phyloP scores from a whole-genome alignment of 2,797 vertebrate genomes.

The Gephyroberyx darwinii region DNA sequence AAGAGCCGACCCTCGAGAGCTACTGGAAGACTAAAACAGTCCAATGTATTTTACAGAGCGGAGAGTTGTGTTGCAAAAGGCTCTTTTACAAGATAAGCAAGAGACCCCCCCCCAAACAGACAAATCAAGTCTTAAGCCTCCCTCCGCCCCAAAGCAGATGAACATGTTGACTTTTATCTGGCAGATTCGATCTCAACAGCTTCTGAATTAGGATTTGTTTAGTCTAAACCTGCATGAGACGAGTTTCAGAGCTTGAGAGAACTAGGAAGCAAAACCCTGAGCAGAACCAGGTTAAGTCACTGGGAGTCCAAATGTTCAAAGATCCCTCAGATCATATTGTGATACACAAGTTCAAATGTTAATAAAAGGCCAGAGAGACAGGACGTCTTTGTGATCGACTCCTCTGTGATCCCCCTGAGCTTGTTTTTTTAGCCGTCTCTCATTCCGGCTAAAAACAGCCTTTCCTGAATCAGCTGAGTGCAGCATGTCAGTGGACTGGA shows the following conservation, averaged over 20 bases:
- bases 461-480: no score
- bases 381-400: no score
- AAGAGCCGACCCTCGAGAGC: no score
- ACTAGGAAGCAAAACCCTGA: neutral
- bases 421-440: no score
- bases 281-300: neutral
- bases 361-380: no score
- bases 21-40: no score
- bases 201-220: conserved; percentile 49
- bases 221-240: conserved; percentile 50
- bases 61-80: no score
- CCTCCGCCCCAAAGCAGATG: neutral
- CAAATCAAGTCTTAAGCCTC: conserved; percentile 24
- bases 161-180: conserved; percentile 18
- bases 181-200: conserved; percentile 40
- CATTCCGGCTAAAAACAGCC: no score
- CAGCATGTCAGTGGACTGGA: neutral
- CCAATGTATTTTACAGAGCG: no score
- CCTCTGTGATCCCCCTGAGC: no score
- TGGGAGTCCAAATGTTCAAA: neutral
- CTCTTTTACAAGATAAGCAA: neutral
- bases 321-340: neutral
- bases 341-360: no score
- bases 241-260: neutral
- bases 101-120: conserved; percentile 28